Percentiles rank a stretch among this genome's conserved stretches.
phyloP scores from a whole-genome alignment of 2,888 invertebrate species.

The Cryptocephalus primarius region DNA sequence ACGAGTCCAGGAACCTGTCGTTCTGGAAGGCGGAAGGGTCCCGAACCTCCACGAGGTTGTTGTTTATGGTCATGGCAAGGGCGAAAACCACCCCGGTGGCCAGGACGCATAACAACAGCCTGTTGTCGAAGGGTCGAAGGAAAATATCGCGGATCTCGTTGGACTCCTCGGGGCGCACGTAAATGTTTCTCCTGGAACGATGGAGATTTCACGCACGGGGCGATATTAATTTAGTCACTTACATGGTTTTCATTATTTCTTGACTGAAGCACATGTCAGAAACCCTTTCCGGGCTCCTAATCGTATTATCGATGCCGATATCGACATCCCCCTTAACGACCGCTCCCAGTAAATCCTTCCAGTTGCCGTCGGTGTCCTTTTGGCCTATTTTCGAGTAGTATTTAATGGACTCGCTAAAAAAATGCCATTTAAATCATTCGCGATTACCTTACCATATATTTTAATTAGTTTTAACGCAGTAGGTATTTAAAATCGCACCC shows the following conservation, averaged over 20 bases:
- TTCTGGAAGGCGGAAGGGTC: neutral
- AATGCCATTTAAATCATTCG: neutral
- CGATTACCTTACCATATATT: too few relatives aligned
- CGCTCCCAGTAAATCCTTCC: conserved; percentile 50
- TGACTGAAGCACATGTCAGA: conserved; percentile 50
- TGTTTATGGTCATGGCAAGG: conserved; percentile 39
- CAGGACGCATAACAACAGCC: conserved; percentile 43
- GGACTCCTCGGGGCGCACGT: conserved; percentile 50
- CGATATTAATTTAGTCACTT: conserved; percentile 24
- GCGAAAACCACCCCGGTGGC: conserved; percentile 42
- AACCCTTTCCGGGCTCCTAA: conserved; percentile 41
- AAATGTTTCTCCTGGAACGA: conserved; percentile 46
- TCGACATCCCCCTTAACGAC: conserved; percentile 46
- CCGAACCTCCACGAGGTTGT: conserved; percentile 2
- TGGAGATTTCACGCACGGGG: conserved; percentile 1
- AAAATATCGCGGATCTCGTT: conserved; percentile 49
- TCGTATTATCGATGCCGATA: conserved; percentile 48
- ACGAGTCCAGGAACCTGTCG: conserved; percentile 43
- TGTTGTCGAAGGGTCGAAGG: conserved; percentile 48
- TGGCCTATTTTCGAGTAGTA: conserved; percentile 29
- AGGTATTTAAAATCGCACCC: too few relatives aligned
- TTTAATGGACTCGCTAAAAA: conserved; percentile 10
- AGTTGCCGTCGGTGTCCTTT: conserved; percentile 40
- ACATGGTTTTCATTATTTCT: conserved; percentile 52
- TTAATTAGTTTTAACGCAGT: too few relatives aligned